phyloP scores from a whole-genome alignment of 2,888 invertebrate genomes.

The Hyalella azteca region DNA sequence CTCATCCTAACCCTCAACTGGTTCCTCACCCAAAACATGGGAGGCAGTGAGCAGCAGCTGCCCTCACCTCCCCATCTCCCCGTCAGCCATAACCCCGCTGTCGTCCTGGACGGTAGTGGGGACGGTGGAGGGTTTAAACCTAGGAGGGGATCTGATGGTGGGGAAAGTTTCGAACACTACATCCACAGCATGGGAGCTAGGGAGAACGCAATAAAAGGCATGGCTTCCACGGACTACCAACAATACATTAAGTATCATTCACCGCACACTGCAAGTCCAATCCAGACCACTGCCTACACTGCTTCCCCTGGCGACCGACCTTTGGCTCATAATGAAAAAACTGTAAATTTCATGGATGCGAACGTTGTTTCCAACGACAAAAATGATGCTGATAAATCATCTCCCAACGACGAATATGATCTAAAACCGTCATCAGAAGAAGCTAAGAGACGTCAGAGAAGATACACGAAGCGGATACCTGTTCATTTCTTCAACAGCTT shows the following conservation, averaged over 20 bases:
- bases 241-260: not conserved
- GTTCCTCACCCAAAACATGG: slow-evolving; percentile 19
- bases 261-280: not conserved
- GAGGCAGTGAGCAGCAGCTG: not conserved
- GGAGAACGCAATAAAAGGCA: not conserved
- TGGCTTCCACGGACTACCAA: slow-evolving; percentile 9
- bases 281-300: not conserved
- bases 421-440: too few species aligned
- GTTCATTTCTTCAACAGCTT: not conserved
- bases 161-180: not conserved
- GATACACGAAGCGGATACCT: not conserved
- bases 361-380: not conserved
- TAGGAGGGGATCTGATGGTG: not conserved
- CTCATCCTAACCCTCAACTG: slow-evolving; percentile 29
- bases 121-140: not conserved
- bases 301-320: not conserved
- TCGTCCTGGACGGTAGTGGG: slow-evolving; percentile 5
- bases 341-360: not conserved
- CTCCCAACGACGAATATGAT: not conserved
- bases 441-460: not conserved
- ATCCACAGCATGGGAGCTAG: not conserved
- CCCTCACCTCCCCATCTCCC: not conserved
- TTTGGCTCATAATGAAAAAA: not conserved
- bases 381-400: not conserved
- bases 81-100: not conserved